Base-by-base conservation (phyloP, 1,140 invertebrate species). In the Ostrea denselamellosa region DNA sequence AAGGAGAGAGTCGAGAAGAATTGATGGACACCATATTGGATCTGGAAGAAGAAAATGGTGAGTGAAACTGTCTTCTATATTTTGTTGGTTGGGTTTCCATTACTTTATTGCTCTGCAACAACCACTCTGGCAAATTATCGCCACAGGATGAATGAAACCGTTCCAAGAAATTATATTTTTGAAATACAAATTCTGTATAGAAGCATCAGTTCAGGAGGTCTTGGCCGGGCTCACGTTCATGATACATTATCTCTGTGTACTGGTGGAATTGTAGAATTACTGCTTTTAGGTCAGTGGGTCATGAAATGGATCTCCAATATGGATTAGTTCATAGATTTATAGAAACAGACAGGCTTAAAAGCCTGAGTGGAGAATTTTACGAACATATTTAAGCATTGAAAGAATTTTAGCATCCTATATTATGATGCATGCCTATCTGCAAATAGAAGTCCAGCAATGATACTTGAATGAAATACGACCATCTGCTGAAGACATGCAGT, bases 21-120 rank as follows among this genome's bases (percentile, higher is more conserved):
- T 81, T 93, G 25, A 92, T 92, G 91, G 92, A 93, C 22, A 92
- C 91, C 83, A 91, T 94, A 14, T 86, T 90, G 54, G 94, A 94
- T 82, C 88, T 95, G 84, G 92, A 94, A 68, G 92, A 93, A 19
- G 93, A 95, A 86, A 90, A 92, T 14, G 90, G 94, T 95, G 91
- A 94, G 93, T 93, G 25, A 77, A 28, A 9, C 28, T 77, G 68
- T 77, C 68, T 77, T 56, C 81, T 82, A 83, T 87, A 44, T 82
- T 53, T 19, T 56, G 51, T 56, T 87, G 51, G 62, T 28, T n/a
- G 2, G 14, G 44, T 52, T 77, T 71, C 44, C 25, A 87, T 25
- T 25, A 87, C 51, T 51, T 58, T 2, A 87, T 77, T 77, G 28
- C 68, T 25, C 68, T 12, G 68, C 22, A 34, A 25, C 22, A 22